Conservation (phyloP, 1,140 invertebrate species). For the Drosophila nannoptera region DNA sequence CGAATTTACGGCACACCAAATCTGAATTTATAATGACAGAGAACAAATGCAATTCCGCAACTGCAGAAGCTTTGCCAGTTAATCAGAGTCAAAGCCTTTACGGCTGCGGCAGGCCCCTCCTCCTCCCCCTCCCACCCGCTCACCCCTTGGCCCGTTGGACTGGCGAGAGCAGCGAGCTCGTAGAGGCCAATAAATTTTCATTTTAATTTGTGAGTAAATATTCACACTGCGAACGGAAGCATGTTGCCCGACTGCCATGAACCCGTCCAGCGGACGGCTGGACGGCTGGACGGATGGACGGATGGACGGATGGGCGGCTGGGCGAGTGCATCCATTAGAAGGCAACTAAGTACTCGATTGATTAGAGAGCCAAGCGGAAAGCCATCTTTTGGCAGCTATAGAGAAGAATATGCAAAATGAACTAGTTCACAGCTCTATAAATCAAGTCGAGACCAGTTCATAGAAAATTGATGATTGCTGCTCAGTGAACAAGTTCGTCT, state of each 20-base stretch:
- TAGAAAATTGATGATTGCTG: background rate
- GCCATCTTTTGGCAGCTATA: no score
- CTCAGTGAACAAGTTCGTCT: no score
- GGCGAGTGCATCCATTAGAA: constrained; percentile 47
- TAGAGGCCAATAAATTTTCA: constrained; percentile 63
- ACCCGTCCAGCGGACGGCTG: constrained; percentile 21
- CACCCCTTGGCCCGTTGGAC: constrained; percentile 4
- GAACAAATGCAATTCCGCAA: constrained; percentile 69
- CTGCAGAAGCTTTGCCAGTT: constrained; percentile 57
- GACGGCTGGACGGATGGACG: no score
- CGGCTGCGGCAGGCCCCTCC: constrained; percentile 5
- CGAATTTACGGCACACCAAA: constrained; percentile 68
- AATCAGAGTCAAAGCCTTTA: constrained; percentile 67
- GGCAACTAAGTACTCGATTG: constrained; percentile 11
- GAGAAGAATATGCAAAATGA: background rate
- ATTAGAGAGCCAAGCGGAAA: background rate
- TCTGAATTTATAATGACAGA: constrained; percentile 75
- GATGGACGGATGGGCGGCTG: no score
- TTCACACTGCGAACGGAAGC: constrained; percentile 61
- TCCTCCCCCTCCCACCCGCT: background rate
- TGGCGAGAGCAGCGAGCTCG: constrained; percentile 21
- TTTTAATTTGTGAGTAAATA: constrained; percentile 71
- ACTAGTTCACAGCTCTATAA: background rate
- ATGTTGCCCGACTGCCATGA: constrained; percentile 39
- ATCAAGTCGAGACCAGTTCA: no score